phyloP scores from a whole-genome alignment of 2,888 invertebrate genomes.

The Sminthurides aquaticus region DNA sequence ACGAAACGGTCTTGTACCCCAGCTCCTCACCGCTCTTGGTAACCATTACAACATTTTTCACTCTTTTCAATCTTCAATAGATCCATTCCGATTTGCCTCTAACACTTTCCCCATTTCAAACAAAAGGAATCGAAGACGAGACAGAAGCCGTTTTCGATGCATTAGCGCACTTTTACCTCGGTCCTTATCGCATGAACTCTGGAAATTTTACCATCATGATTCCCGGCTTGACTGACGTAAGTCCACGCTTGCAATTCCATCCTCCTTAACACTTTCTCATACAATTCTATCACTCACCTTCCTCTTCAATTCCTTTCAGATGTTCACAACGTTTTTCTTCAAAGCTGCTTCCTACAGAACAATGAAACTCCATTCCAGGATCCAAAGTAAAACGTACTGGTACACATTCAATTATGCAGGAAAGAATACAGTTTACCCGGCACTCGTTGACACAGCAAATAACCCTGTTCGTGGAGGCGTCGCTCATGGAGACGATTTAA shows the following conservation, averaged over 20 bases:
- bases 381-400: conserved; percentile 47
- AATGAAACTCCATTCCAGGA: conserved; percentile 45
- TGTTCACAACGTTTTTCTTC: conserved; percentile 49
- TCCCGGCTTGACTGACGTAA: conserved; percentile 52
- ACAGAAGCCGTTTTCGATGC: conserved; percentile 48
- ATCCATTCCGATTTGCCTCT: too few species aligned
- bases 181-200: conserved; percentile 45
- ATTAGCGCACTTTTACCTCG: conserved; percentile 48
- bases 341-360: conserved; percentile 50
- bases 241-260: conserved; percentile 29
- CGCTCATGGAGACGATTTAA: conserved; percentile 56
- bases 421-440: conserved; percentile 45
- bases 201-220: conserved; percentile 49
- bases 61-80: background rate
- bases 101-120: too few species aligned
- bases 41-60: background rate
- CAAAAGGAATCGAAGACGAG: conserved; percentile 49
- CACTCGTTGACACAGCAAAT: conserved; percentile 14
- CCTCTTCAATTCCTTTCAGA: conserved; percentile 46
- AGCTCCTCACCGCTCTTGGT: conserved; percentile 33
- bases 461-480: conserved; percentile 42
- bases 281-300: too few species aligned
- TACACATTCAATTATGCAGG: conserved; percentile 53
- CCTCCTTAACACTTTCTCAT: too few species aligned
- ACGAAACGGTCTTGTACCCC: conserved; percentile 29